Base-by-base conservation (phyloP, 1,140 invertebrate genomes). In the Lerema accius region DNA sequence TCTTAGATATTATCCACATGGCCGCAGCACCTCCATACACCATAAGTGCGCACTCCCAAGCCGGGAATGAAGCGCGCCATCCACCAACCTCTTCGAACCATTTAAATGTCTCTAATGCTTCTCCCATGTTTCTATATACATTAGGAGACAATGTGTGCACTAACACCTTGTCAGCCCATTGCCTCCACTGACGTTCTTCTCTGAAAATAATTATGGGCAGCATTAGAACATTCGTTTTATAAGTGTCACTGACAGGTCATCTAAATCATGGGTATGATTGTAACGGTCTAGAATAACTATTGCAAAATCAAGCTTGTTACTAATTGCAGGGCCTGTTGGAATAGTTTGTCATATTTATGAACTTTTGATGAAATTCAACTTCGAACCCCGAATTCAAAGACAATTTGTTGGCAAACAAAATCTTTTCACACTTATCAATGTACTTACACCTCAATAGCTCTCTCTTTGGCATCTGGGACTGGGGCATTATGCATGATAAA, bases 81-180 rank as follows among this genome's bases (percentile, higher is more conserved):
- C 97, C 95, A 3, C 98, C 98, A 28, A 95, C 95, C 71, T 96
- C 84, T 7, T 97, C 96, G 89, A 99, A 99, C 95, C 97, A 98
- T 65, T 95, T 94, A 82, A 99, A 99, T 0, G 98, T 95, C 84
- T 98, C 94, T 13, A 98, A 84, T 0, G 98, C 93, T 93, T 99
- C 99, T 3, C 87, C 82, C 3, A 92, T 85, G 0, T 96, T 97
- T 59, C 97, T 93, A 80, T 99, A 99, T 48, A 99, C 97, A 92
- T 99, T 99, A 7, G 99, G 99, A 2, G 98, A 99, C 39, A 99
- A 92, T 0, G 95, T 94, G 82, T 99, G 98, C 0, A 99, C 97
- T 6, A 99, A 92, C 45, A 95, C 94, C 46, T 95, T 93, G 88
- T 99, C 99, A 0, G 95, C 95, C 99, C 99, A 99, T 79, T 95